Evolutionary conservation across 2,113 vertebrate genomes (phyloP), one percentile per base, ranked within the genome.

Genomic region (Gobiocypris rarus): DNA sequence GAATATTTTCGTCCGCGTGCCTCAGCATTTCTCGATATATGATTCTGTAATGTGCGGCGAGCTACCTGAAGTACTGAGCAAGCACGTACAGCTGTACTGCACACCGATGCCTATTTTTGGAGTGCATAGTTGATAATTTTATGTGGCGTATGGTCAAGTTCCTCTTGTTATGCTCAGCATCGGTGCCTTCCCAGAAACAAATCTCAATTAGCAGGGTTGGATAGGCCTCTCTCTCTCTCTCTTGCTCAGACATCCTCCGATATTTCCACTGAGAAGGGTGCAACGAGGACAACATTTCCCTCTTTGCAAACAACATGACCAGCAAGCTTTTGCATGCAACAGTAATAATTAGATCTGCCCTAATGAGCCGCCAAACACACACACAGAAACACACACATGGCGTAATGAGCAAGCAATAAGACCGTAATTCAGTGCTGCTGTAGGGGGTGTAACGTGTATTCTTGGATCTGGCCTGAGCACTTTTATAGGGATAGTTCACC

Each of bases 321-420:
- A 90, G 90, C 94, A 95, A 95, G 94, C 95, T 95, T 94, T 93
- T 91, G 61, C 92, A 65, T 79, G 92, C 92, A 91, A 91, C 91
- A 87, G 93, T 94, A 95, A 94, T 88, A 81, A 93, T 91, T 93
- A 92, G 93, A 93, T 94, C 91, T 94, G 92, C 93, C 91, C 93
- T 93, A 94, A 93, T 41, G 1, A 93, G 93, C 90, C 90, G 87
- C 91, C 76, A 73, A 76, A 84, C 87, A 86, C 56, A 81, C 81
- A 71, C 67, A 52, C 71, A 81, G 50, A 86, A 56, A 52, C 76
- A 81, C 83, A 83, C 83, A 81, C 61, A 85, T 84, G 88, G 88
- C 78, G 88, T 91, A 80, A 90, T 92, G 92, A 93, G 93, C 83
- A 78, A 82, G 87, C 87, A 90, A 88, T 90, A 88, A 91, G 89